Base-by-base conservation (phyloP, 1,140 invertebrate species). In the Patella vulgata region DNA sequence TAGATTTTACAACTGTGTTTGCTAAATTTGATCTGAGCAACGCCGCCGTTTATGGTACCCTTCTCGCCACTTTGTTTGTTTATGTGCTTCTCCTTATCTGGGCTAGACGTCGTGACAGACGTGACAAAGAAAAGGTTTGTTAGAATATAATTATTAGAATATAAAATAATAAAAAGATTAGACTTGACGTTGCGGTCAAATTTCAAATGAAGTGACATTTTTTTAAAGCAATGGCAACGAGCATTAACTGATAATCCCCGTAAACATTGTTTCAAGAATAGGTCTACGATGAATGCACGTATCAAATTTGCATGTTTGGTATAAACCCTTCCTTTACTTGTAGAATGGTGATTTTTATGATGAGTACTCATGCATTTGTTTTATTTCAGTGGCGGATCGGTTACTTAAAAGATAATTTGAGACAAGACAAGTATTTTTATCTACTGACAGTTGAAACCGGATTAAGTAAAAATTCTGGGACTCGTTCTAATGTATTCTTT, bases 1-100 rank as follows among this genome's bases (percentile, higher is more conserved):
- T 87, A 6, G 85, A 87, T 66, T 87, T 87, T 62, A 63, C 54
- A 11, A 86, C 86, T 44, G 85, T 87, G 1, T 87, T 86, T 66
- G 63, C 54, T 0, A 68, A 70, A 46, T 74, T 78, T 46, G 66
- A 70, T 51, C 59, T 71, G n/a, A 30, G 28, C 19, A 78, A 73
- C 48, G 64, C 72, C 14, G 66, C 74, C 12, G 73, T 78, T 17
- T 77, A 78, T 54, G 66, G 44, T 3, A 85, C 83, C 8, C 78
- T 86, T 19, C 81, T 86, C 44, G 67, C 79, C 21, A 77, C 84
- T 4, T 52, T 86, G 27, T 57, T 72, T 1, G 44, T 86, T 5
- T 87, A 85, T 59, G 40, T 86, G 30, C 48, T 81, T 1, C 47
- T 82, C 3, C 58, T 85, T 0, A 71, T 86, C 2, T 86, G 82